Conservation (phyloP, 2,888 invertebrate species). For the Rhagium mordax region DNA sequence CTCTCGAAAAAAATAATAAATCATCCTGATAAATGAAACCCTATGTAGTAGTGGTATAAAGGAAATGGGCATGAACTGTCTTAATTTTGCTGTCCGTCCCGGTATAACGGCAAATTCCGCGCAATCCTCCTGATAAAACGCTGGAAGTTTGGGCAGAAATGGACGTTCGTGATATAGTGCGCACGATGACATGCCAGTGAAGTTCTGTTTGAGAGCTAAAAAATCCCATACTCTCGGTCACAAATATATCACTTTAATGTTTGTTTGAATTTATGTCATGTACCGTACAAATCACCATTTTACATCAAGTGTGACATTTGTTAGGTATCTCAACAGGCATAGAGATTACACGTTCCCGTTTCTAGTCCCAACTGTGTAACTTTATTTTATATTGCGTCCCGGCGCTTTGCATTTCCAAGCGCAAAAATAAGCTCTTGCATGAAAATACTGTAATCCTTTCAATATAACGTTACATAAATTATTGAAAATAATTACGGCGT, state of each 20-base stretch:
- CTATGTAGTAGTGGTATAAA: no score
- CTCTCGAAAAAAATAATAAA: no score
- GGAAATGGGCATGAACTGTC: no score
- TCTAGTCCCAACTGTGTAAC: neutral
- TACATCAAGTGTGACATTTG: slow-evolving; percentile 42
- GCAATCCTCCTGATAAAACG: slow-evolving; percentile 3
- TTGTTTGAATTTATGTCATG: slow-evolving; percentile 38
- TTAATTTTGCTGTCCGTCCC: neutral
- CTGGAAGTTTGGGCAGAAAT: neutral
- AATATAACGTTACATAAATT: neutral
- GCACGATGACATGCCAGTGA: neutral
- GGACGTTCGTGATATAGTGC: neutral
- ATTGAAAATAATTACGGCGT: neutral
- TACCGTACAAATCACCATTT: slow-evolving; percentile 35
- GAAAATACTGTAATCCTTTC: neutral
- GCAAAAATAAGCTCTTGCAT: slow-evolving; percentile 13
- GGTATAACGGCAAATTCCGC: neutral
- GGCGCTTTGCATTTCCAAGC: slow-evolving; percentile 18
- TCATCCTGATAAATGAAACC: no score
- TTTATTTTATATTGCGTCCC: slow-evolving; percentile 3
- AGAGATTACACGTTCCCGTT: slow-evolving; percentile 26
- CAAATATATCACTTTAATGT: slow-evolving; percentile 36
- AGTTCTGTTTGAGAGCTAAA: slow-evolving; percentile 31
- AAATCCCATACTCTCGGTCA: slow-evolving; percentile 30
- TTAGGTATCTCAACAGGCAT: slow-evolving; percentile 37